These are phyloP conservation scores for Melanostigma gelatinosum DNA, from an alignment of 2,113 vertebrate species.

Conservation along the genomic window DNA sequence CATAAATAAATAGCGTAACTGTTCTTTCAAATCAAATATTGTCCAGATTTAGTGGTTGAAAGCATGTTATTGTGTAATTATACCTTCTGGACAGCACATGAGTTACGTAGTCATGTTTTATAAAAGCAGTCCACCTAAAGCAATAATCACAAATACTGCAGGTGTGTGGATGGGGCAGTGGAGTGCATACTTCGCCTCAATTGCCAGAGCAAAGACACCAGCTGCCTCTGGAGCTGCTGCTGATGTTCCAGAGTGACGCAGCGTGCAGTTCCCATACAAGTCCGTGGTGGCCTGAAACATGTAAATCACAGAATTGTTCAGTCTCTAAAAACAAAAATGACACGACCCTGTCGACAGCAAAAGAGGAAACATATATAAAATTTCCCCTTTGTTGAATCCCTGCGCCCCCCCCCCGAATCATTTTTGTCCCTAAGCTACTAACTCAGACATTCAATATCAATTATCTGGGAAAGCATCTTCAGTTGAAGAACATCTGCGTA, in stretches of 20 bases:
- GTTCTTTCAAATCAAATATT: not conserved
- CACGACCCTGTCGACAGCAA: not conserved
- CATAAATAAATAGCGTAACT: not conserved
- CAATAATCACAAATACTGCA: slow-evolving; percentile 28
- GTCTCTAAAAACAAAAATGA: not conserved
- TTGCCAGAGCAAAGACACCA: slow-evolving; percentile 95
- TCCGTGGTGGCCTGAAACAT: slow-evolving; percentile 94
- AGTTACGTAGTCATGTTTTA: slow-evolving; percentile 16
- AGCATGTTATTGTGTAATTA: slow-evolving; percentile 10
- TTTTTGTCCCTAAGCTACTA: not conserved
- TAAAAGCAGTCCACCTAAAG: slow-evolving; percentile 19
- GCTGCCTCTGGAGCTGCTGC: slow-evolving; percentile 98
- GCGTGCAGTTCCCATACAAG: slow-evolving; percentile 97
- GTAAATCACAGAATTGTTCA: slow-evolving; percentile 24
- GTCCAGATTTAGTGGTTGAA: not conserved
- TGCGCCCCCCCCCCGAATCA: no score
- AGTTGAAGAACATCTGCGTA: not conserved
- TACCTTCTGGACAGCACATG: slow-evolving; percentile 3
- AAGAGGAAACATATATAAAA: not conserved
- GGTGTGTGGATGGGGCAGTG: slow-evolving; percentile 18
- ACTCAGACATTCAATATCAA: not conserved
- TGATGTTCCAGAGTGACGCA: slow-evolving; percentile 97
- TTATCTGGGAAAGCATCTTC: not conserved
- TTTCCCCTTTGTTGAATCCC: not conserved
- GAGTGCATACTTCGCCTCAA: slow-evolving; percentile 96